phyloP scores from a whole-genome alignment of 1,140 invertebrate genomes.

The Leucophenga varia region DNA sequence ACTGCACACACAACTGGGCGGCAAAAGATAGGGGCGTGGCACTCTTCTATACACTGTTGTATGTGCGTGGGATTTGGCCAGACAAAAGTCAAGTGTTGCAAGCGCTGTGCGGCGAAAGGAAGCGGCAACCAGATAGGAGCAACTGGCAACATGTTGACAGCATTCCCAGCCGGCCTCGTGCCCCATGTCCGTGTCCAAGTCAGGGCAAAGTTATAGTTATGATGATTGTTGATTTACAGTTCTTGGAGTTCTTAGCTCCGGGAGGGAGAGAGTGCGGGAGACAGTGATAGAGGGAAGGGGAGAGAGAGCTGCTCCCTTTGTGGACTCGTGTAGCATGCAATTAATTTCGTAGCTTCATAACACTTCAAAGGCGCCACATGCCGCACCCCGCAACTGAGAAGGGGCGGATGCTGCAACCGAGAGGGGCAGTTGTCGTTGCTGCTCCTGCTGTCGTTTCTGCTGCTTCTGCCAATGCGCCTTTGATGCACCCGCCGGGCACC shows the following conservation, averaged over 20 bases:
- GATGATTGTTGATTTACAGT: conserved; percentile 51
- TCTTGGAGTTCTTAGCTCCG: conserved; percentile 29
- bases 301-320: conserved; percentile 17
- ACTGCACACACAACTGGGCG: conserved; percentile 34
- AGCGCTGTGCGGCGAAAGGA: conserved; percentile 27
- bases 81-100: conserved; percentile 43
- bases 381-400: conserved; percentile 31
- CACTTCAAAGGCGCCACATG: conserved; percentile 42
- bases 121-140: conserved; percentile 1
- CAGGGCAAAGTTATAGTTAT: conserved; percentile 42
- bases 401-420: conserved; percentile 16
- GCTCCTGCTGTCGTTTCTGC: no score
- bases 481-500: conserved; percentile 22
- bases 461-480: conserved; percentile 34
- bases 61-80: conserved; percentile 27
- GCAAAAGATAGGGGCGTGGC: conserved; percentile 13
- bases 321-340: conserved; percentile 40
- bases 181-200: conserved; percentile 10
- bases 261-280: no score
- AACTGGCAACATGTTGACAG: conserved; percentile 45
- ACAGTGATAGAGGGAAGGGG: conserved; percentile 3
- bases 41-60: conserved; percentile 2
- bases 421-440: not conserved
- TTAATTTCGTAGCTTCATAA: conserved; percentile 37
- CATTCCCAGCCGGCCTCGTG: not conserved